phyloP scores from a whole-genome alignment of 2,888 invertebrate species.

The Nezara viridula region DNA sequence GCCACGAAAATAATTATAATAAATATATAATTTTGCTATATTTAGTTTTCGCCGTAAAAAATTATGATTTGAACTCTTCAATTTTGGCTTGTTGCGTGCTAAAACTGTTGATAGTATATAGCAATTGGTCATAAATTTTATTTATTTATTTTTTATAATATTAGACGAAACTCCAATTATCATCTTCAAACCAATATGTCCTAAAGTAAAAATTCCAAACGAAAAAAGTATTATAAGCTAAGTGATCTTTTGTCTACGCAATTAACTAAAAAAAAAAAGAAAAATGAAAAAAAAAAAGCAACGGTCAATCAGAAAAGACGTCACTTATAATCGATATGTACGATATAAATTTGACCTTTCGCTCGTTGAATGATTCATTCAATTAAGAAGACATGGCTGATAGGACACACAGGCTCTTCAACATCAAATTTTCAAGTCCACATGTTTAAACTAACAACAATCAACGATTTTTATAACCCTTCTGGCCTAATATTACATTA shows the following conservation, averaged over 20 bases:
- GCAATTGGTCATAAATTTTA: too few species aligned
- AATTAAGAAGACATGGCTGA: not conserved
- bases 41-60: too few species aligned
- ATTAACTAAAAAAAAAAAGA: not conserved
- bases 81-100: too few species aligned
- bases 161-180: too few species aligned
- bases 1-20: too few species aligned
- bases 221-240: not conserved
- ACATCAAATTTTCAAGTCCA: not conserved
- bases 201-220: too few species aligned
- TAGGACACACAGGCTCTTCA: not conserved
- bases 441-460: not conserved
- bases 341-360: conserved; percentile 21
- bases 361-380: conserved; percentile 12
- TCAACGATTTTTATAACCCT: not conserved
- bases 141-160: too few species aligned
- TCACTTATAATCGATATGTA: conserved; percentile 39
- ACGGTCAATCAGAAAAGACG: conserved; percentile 15
- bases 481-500: not conserved
- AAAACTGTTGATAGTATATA: too few species aligned
- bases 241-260: not conserved
- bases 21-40: too few species aligned
- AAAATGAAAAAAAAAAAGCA: not conserved
- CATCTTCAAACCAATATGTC: too few species aligned
- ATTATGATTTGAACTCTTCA: too few species aligned